Percentiles rank a stretch among this genome's conserved stretches.
Conservation (phyloP, 1,140 invertebrate species). For the Anadara kagoshimensis region DNA sequence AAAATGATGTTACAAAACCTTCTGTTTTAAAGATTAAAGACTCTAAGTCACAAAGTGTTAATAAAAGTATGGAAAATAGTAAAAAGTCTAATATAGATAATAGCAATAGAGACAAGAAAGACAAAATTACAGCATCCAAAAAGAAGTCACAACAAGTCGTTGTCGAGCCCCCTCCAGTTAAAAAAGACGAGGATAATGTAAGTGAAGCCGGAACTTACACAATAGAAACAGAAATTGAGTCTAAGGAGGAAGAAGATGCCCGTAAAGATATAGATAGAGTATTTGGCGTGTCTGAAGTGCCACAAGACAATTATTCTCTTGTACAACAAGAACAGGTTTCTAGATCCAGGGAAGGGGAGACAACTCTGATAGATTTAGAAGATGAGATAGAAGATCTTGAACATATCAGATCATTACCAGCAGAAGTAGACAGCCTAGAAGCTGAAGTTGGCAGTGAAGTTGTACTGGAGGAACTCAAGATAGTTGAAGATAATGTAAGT, state of each 20-base stretch:
- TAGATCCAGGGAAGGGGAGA: constrained; percentile 18
- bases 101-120: neutral
- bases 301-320: constrained; percentile 19
- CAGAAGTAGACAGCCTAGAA: constrained; percentile 41
- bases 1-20: neutral
- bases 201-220: constrained; percentile 92
- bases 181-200: constrained; percentile 76
- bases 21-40: neutral
- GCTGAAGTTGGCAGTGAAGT: constrained; percentile 46
- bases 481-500: constrained; percentile 39
- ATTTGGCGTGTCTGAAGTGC: constrained; percentile 77
- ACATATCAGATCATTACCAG: constrained; percentile 24
- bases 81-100: neutral
- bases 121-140: constrained; percentile 1
- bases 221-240: constrained; percentile 80
- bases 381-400: constrained; percentile 48
- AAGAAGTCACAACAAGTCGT: neutral
- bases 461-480: constrained; percentile 37
- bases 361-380: constrained; percentile 62
- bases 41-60: constrained; percentile 1
- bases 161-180: neutral
- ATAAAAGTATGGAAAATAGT: neutral
- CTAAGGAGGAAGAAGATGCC: constrained; percentile 89
- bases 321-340: constrained; percentile 13
- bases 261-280: constrained; percentile 89